Base-by-base conservation (phyloP, 2,797 vertebrate genomes). In the Phaenicophaeus curvirostris region DNA sequence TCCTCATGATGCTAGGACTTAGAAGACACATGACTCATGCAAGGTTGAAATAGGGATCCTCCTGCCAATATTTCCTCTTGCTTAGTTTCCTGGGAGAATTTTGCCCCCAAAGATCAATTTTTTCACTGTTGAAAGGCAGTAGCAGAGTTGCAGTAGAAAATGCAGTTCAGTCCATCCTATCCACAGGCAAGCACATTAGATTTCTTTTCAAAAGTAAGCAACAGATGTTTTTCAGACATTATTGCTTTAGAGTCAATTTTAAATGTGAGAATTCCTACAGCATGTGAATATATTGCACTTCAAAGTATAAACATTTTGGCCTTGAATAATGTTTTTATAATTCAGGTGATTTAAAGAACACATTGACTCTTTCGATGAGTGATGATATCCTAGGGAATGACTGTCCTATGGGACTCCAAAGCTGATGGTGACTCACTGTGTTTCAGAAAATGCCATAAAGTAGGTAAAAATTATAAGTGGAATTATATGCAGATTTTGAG, bases 401-500 rank as follows among this genome's bases (percentile, higher is more conserved):
- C 55, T 92, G 23, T 63, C 31, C 66, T 89, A 33, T 86, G 37
- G 53, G 35, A 63, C 35, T 79, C 31, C 15, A 20, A 41, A 81
- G 5, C 4, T 77, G 55, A 25, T 39, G 61, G 84, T 92, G 57
- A 48, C 39, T 58, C 50, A 82, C 51, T 15, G 9, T 74, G 35
- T 93, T 96, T 90, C 87, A 75, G 85, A 94, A 96, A 93, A 63
- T 88, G 19, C 15, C 39, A 88, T 89, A 81, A 94, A 89, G 62
- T 87, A 79, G 85, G 48, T 93, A 89, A 37, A 85, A 77, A 62
- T 19, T 89, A 78, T 84, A 96, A 97, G 93, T 92, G 39, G 11
- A 91, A 87, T 96, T 89, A 83, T 97, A 96, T 78, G 78, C 77
- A 98, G 97, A 96, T 96, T 94, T 68, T 85, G 50, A 90, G 58